A percentile compares a stretch with the other conserved stretches of the same genome.
Conservation (phyloP, 1,140 invertebrate species). For the Conus ventricosus region DNA sequence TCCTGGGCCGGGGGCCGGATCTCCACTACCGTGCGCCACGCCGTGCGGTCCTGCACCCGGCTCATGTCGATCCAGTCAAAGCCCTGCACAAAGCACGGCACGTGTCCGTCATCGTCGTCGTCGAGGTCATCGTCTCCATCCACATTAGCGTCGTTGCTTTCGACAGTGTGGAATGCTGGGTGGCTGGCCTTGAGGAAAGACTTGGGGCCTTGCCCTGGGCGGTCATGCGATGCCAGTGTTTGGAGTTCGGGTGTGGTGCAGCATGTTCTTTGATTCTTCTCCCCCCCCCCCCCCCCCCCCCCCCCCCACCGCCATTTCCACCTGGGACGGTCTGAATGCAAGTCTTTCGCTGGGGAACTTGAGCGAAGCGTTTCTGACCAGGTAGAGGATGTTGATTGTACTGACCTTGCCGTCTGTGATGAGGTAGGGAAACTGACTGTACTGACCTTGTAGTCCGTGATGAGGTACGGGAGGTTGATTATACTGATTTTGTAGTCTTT, state of each 20-base stretch:
- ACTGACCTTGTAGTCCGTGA: too few species aligned
- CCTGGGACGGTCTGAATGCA: too few species aligned
- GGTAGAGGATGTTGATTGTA: background rate
- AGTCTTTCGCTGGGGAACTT: too few species aligned
- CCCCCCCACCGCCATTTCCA: too few species aligned
- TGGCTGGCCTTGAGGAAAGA: too few species aligned
- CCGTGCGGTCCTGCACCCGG: slow-evolving; percentile 55
- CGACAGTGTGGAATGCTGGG: too few species aligned
- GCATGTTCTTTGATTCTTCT: too few species aligned
- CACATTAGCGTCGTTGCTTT: background rate
- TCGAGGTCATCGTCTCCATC: background rate
- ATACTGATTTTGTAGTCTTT: too few species aligned
- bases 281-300: too few species aligned
- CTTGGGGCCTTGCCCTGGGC: too few species aligned
- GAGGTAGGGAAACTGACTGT: background rate
- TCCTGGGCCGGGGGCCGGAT: slow-evolving; percentile 60
- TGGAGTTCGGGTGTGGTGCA: too few species aligned
- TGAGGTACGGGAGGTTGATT: background rate
- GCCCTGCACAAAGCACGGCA: slow-evolving; percentile 35
- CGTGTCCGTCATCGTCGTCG: background rate
- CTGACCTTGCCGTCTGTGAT: slow-evolving; percentile 58
- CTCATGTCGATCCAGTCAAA: slow-evolving; percentile 66
- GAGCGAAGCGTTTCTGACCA: slow-evolving; percentile 44
- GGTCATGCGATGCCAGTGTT: too few species aligned
- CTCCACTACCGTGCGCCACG: slow-evolving; percentile 62